Conservation (phyloP, 1,140 invertebrate genomes). For the Camponotus floridanus region DNA sequence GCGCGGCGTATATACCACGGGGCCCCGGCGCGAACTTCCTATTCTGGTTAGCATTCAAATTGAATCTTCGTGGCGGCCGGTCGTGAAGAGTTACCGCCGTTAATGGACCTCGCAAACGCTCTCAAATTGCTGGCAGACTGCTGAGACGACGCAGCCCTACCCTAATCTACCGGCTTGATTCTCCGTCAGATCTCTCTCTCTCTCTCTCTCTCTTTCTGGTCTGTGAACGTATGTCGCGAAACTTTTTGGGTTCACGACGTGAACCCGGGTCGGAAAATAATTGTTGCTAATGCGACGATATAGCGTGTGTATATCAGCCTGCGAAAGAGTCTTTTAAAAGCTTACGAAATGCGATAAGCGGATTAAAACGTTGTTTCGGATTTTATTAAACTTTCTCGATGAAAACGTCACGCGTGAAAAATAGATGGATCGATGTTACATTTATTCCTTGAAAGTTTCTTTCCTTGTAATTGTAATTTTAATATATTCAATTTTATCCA, state of each 20-base stretch:
- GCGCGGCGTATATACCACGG: conserved; percentile 73
- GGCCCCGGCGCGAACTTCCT: conserved; percentile 79
- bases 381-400: conserved; percentile 47
- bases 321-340: conserved; percentile 58
- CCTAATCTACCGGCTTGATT: conserved; percentile 76
- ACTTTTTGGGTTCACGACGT: conserved; percentile 62
- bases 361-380: conserved; percentile 45
- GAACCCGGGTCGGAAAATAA: conserved; percentile 47
- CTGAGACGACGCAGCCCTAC: conserved; percentile 75
- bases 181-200: conserved; percentile 46
- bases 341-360: conserved; percentile 52
- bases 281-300: conserved; percentile 57
- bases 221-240: conserved; percentile 44
- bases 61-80: conserved; percentile 82
- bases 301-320: not conserved
- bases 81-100: conserved; percentile 83
- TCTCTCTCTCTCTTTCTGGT: conserved; percentile 33
- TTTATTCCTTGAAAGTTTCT: not conserved
- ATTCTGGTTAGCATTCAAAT: conserved; percentile 85
- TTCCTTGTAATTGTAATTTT: not conserved
- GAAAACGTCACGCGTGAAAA: conserved; percentile 27
- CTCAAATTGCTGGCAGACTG: conserved; percentile 81
- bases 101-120: conserved; percentile 82
- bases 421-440: not conserved
- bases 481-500: not conserved